phyloP scores from a whole-genome alignment of 2,888 invertebrate species.

The Standfussiana lucernea region DNA sequence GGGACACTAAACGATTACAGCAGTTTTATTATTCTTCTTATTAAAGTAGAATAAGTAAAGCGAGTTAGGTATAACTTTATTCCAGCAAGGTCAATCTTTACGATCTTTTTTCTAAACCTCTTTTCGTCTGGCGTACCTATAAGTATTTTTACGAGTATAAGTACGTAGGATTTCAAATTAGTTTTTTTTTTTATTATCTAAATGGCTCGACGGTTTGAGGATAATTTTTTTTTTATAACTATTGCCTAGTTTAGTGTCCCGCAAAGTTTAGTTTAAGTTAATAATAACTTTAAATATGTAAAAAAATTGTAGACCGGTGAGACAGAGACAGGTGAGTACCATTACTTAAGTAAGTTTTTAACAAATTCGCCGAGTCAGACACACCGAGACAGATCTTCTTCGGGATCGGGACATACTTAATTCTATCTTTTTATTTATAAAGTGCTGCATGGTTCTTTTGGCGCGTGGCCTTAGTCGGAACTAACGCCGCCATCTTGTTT shows the following conservation, averaged over 20 bases:
- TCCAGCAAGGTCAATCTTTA: background rate
- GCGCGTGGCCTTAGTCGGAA: too few species aligned
- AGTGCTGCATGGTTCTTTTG: too few species aligned
- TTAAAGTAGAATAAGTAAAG: background rate
- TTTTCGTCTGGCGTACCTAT: background rate
- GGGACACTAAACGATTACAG: background rate
- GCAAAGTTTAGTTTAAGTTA: background rate
- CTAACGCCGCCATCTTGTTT: too few species aligned
- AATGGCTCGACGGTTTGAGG: background rate
- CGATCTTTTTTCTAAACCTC: background rate
- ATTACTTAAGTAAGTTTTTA: too few species aligned
- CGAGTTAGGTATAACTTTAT: background rate
- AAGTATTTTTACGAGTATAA: background rate
- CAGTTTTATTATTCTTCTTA: background rate
- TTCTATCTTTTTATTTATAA: too few species aligned
- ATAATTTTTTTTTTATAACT: background rate
- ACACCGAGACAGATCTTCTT: background rate
- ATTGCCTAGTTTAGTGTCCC: background rate
- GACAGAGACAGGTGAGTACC: too few species aligned
- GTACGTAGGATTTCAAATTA: too few species aligned
- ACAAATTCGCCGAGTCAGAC: background rate
- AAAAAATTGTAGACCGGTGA: too few species aligned
- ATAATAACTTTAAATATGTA: too few species aligned
- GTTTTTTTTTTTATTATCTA: background rate
- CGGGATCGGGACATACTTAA: background rate